Conservation (phyloP, 2,888 invertebrate species). For the Drosophila kuntzei region DNA sequence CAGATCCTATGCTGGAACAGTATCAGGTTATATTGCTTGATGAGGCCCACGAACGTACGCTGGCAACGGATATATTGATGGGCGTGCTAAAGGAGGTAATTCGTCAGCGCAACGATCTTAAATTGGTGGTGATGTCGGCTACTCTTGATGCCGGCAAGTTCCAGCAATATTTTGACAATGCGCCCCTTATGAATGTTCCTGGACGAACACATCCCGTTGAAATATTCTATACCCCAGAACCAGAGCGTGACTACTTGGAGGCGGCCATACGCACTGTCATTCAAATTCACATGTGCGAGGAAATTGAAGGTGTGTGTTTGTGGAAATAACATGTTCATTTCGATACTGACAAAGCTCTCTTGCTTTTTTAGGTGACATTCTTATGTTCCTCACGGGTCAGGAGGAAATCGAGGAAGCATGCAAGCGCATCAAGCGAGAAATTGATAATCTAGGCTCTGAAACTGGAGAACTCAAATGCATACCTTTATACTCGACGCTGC, state of each 20-base stretch:
- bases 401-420: slow-evolving; percentile 99
- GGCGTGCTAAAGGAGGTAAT: slow-evolving; percentile 98
- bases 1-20: slow-evolving; percentile 97
- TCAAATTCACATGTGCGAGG: slow-evolving; percentile 97
- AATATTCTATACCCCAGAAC: slow-evolving; percentile 99
- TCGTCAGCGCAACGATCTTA: slow-evolving; percentile 94
- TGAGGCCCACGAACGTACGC: slow-evolving; percentile 99
- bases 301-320: slow-evolving; percentile 87
- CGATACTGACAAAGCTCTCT: too few relatives aligned
- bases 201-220: slow-evolving; percentile 98
- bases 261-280: slow-evolving; percentile 99
- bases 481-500: slow-evolving; percentile 98
- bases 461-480: slow-evolving; percentile 99
- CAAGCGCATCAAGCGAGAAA: slow-evolving; percentile 97
- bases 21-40: slow-evolving; percentile 96
- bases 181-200: slow-evolving; percentile 99
- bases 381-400: slow-evolving; percentile 95
- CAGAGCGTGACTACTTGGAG: slow-evolving; percentile 98
- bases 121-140: slow-evolving; percentile 99
- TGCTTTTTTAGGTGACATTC: slow-evolving; percentile 90
- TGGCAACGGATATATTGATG: slow-evolving; percentile 99
- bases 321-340: accelerated
- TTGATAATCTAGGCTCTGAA: slow-evolving; percentile 97
- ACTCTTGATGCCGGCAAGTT: slow-evolving; percentile 99
- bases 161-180: slow-evolving; percentile 99